Evolutionary conservation across 2,113 vertebrate species (phyloP).

Genomic region (Nettapus auritus): DNA sequence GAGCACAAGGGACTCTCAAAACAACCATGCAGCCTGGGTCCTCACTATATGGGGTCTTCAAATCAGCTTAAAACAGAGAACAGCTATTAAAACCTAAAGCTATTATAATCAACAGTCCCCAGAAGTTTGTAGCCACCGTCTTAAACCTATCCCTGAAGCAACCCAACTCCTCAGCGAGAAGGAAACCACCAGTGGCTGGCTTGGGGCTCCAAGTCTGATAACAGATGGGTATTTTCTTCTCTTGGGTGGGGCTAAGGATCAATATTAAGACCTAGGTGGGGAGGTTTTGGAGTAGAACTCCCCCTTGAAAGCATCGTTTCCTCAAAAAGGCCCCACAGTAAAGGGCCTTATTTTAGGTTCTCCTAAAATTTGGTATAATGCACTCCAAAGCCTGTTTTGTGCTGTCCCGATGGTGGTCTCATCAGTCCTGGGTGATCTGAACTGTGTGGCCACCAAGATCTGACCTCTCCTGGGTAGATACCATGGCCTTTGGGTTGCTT

Average conservation of each 20-base stretch:
- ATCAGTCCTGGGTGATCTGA: neutral
- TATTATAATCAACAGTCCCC: neutral
- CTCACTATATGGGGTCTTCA: too few species aligned
- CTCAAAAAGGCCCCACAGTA: neutral
- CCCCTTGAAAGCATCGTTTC: rapidly evolving
- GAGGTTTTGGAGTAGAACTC: neutral
- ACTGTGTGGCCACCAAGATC: neutral
- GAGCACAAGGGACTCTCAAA: neutral
- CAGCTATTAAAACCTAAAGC: neutral
- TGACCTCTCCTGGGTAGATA: neutral
- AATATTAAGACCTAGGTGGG: neutral
- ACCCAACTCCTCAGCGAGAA: rapidly evolving
- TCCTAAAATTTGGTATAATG: neutral
- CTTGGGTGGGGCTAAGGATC: neutral
- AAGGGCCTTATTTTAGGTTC: too few species aligned
- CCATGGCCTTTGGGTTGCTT: too few species aligned
- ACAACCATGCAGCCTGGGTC: rapidly evolving
- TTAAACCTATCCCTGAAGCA: neutral
- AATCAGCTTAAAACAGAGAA: neutral
- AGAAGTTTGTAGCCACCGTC: neutral
- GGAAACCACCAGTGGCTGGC: rapidly evolving
- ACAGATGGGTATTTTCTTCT: rapidly evolving
- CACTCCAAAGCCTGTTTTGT: neutral
- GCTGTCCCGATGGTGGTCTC: neutral
- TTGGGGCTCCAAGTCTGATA: neutral